Percentiles rank a stretch among this genome's conserved stretches.
These are phyloP conservation scores for Pelmatolapia mariae DNA, from an alignment of 2,113 vertebrate species.

Conservation along the genomic window DNA sequence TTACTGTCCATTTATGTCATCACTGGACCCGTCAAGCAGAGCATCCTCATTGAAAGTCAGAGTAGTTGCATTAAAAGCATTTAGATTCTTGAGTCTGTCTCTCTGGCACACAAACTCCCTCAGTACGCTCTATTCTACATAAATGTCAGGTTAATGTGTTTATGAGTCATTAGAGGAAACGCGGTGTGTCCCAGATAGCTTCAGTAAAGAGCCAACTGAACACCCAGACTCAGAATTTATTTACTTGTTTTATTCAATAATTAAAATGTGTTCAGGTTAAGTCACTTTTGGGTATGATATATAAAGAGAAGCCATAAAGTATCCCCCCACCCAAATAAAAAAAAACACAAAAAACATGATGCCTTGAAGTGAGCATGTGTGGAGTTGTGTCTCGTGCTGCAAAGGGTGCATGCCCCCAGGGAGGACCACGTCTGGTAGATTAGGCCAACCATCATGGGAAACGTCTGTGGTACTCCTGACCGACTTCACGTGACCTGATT, in stretches of 20 bases:
- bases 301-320: not conserved
- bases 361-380: slow-evolving; percentile 21
- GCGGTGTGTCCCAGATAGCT: slow-evolving; percentile 17
- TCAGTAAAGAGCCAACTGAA: not conserved
- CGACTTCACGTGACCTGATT: slow-evolving; percentile 72
- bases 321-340: not conserved
- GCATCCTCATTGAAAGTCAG: not conserved
- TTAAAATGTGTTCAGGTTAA: not conserved
- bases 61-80: slow-evolving; percentile 21
- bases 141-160: slow-evolving; percentile 49
- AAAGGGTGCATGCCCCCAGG: slow-evolving; percentile 29
- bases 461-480: slow-evolving; percentile 55
- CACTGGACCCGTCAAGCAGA: slow-evolving; percentile 8
- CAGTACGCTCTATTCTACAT: not conserved
- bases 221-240: not conserved
- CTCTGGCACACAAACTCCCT: not conserved
- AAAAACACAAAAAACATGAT: not conserved
- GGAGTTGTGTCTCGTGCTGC: not conserved
- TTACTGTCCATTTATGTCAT: slow-evolving; percentile 18
- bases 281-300: not conserved
- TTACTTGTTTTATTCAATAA: not conserved
- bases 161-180: slow-evolving; percentile 30
- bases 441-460: slow-evolving; percentile 37
- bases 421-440: slow-evolving; percentile 48
- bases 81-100: not conserved